Evolutionary conservation across 2,888 invertebrate genomes (phyloP), one percentile per base, ranked within the genome.

Genomic region (Pachydiplax longipennis): DNA sequence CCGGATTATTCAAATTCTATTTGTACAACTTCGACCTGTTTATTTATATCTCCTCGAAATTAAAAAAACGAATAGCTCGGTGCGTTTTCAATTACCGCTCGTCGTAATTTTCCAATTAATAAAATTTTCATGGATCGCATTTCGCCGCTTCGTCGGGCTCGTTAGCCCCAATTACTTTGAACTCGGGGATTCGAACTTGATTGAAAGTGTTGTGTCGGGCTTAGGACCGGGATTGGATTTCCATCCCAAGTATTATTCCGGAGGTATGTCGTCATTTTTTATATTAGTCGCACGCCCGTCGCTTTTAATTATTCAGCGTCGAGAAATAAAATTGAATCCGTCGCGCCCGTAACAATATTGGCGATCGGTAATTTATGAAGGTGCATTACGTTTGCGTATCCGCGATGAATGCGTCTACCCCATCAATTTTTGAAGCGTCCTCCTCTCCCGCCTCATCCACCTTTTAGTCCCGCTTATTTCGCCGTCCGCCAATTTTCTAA

Each of bases 91-190:
- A 25, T 82, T 82, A 82, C 31, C 48, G 25, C 31, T 48, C 48
- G 48, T 44, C 82, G n/a, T 82, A 44, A 31, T 53, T n/a, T 82
- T 48, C 48, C 82, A 82, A 82, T 82, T 31, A 48, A 82, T 82
- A 48, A 25, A 25, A 82, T 48, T 31, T 82, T 48, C 53, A 48
- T 48, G 82, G 82, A 53, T 48, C n/a, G 53, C 48, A 48, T 82
- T 31, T 13, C 48, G 82, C 4, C 82, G 82, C 25, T 31, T 13
- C 48, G 82, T 0, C 82, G 82, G 15, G n/a, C 44, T 82, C 31
- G 82, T 82, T 82, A 82, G 82, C n/a, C 25, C 82, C 82, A 53
- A 82, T 82, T 53, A 82, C 82, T 48, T 53, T n/a, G 82, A 48
- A 82, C 25, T 73, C 48, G 0, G 44, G 82, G 48, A 48, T 53